Conservation (phyloP, 1,140 invertebrate genomes). For the Melipona quadrifasciata region DNA sequence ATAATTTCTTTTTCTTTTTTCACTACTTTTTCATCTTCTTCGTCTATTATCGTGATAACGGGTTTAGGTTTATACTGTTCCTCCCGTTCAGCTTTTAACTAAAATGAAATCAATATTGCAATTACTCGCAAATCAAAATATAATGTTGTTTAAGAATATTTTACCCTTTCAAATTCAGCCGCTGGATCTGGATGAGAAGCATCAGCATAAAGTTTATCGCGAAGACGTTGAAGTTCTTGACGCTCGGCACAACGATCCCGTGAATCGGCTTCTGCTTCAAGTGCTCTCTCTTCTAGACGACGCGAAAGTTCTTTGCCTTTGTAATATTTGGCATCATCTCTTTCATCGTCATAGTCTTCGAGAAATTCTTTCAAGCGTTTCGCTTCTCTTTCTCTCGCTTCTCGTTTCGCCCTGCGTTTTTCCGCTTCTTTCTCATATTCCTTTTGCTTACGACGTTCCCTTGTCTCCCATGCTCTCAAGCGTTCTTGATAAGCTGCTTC, state of each 20-base stretch:
- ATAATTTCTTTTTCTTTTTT: constrained; percentile 81
- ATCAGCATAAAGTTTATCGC: constrained; percentile 90
- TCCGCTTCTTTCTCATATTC: constrained; percentile 96
- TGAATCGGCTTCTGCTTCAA: constrained; percentile 95
- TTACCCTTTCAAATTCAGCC: constrained; percentile 90
- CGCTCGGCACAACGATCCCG: constrained; percentile 94
- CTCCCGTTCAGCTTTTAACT: constrained; percentile 89
- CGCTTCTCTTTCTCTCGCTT: constrained; percentile 94
- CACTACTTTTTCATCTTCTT: constrained; percentile 79
- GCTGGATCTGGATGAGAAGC: constrained; percentile 89
- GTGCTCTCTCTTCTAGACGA: constrained; percentile 93
- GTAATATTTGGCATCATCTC: constrained; percentile 98
- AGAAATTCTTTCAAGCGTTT: constrained; percentile 97
- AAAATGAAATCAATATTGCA: constrained; percentile 51
- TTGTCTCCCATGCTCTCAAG: constrained; percentile 93
- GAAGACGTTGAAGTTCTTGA: constrained; percentile 95
- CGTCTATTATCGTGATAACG: constrained; percentile 84
- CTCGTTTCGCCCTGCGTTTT: constrained; percentile 91
- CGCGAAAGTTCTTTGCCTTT: constrained; percentile 95
- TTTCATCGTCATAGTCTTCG: constrained; percentile 99
- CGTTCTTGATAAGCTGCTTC: constrained; percentile 96
- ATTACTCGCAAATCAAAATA: neutral
- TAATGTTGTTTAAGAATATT: neutral
- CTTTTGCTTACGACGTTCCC: constrained; percentile 95
- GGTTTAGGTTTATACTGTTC: constrained; percentile 92